A percentile compares a stretch with the other conserved stretches of the same genome.
Conservation (phyloP, 2,888 invertebrate species). For the Acleris sparsana region DNA sequence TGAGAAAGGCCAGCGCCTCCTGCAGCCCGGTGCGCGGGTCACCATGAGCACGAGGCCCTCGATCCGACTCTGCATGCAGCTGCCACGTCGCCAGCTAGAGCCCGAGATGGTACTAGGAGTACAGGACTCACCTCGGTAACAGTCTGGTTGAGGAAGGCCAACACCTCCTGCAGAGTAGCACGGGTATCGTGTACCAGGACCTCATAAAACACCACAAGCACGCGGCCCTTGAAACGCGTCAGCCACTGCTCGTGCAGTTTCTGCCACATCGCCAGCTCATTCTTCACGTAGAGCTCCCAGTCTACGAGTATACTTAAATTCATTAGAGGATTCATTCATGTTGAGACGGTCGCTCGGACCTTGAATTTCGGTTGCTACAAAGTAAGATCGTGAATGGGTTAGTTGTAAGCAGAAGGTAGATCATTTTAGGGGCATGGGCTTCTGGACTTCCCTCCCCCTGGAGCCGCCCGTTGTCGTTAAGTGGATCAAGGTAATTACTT, state of each 20-base stretch:
- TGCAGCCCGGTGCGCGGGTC: constrained; percentile 83
- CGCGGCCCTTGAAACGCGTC: constrained; percentile 86
- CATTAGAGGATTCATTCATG: too few species aligned
- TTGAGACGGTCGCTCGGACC: too few species aligned
- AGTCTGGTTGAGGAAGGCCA: constrained; percentile 84
- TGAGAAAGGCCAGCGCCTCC: constrained; percentile 84
- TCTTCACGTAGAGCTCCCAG: constrained; percentile 88
- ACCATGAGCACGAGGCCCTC: constrained; percentile 87
- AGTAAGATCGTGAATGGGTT: too few species aligned
- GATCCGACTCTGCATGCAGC: constrained; percentile 87
- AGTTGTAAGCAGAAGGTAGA: too few species aligned
- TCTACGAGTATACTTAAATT: constrained; percentile 68
- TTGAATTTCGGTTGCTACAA: too few species aligned
- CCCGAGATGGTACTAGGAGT: not conserved
- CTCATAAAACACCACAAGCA: constrained; percentile 89
- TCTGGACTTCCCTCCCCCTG: too few species aligned
- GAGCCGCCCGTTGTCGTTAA: too few species aligned
- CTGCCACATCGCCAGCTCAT: constrained; percentile 87
- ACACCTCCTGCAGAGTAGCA: constrained; percentile 80
- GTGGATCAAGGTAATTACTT: too few species aligned
- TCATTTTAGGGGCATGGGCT: too few species aligned
- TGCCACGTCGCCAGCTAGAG: constrained; percentile 85
- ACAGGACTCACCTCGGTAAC: constrained; percentile 73
- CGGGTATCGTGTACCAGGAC: constrained; percentile 85
- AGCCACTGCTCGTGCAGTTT: constrained; percentile 88